phyloP scores from a whole-genome alignment of 2,888 invertebrate genomes.

The Drosophila gaucha region DNA sequence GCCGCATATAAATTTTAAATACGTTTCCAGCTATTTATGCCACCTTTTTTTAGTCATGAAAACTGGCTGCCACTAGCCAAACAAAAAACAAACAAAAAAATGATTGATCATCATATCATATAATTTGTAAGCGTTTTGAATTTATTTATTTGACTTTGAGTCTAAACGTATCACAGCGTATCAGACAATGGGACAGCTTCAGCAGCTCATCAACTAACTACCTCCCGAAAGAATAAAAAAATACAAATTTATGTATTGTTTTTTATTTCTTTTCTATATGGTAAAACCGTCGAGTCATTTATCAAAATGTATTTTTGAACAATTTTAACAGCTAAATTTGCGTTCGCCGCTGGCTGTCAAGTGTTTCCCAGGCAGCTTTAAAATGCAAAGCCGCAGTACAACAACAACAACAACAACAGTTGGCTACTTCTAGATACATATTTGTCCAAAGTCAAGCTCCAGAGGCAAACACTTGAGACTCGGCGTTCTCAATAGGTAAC shows the following conservation, averaged over 20 bases:
- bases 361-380: slow-evolving; percentile 68
- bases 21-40: slow-evolving; percentile 10
- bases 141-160: slow-evolving; percentile 59
- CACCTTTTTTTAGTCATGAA: slow-evolving; percentile 6
- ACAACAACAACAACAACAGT: slow-evolving; percentile 11
- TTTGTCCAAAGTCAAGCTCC: slow-evolving; percentile 50
- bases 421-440: slow-evolving; percentile 44
- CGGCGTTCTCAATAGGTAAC: slow-evolving; percentile 53
- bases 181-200: slow-evolving; percentile 47
- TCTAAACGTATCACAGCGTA: slow-evolving; percentile 20
- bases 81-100: slow-evolving; percentile 12
- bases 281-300: slow-evolving; percentile 63
- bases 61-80: slow-evolving; percentile 21
- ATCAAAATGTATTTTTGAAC: slow-evolving; percentile 64
- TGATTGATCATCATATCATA: slow-evolving; percentile 65
- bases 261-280: slow-evolving; percentile 6
- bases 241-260: not conserved
- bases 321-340: slow-evolving; percentile 71
- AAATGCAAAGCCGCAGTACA: slow-evolving; percentile 34
- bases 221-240: not conserved
- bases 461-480: slow-evolving; percentile 44
- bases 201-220: slow-evolving; percentile 46
- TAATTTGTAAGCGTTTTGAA: slow-evolving; percentile 61
- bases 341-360: slow-evolving; percentile 30
- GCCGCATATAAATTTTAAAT: slow-evolving; percentile 16